phyloP scores from a whole-genome alignment of 2,113 vertebrate genomes.

The Callorhinus ursinus region DNA sequence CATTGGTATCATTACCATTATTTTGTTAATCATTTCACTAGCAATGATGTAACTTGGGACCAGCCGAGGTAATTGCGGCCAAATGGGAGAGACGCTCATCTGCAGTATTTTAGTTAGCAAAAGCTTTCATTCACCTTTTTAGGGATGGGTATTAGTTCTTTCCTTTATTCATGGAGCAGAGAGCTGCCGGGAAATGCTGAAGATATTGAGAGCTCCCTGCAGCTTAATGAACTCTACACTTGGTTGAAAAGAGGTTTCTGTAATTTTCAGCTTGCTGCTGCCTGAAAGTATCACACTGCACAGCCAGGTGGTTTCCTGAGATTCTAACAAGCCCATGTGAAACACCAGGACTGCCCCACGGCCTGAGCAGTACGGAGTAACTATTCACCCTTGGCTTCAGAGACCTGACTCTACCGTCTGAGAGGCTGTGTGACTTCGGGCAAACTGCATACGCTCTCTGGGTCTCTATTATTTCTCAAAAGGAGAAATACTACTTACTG shows the following conservation, averaged over 20 bases:
- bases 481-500: neutral
- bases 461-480: neutral
- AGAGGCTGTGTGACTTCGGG: neutral
- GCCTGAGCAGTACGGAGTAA: neutral
- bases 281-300: neutral
- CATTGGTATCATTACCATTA: constrained; percentile 61
- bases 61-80: constrained; percentile 60
- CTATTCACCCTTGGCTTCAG: neutral
- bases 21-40: constrained; percentile 76
- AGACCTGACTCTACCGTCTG: neutral
- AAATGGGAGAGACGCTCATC: constrained; percentile 42
- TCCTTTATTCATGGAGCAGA: neutral
- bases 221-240: constrained; percentile 61
- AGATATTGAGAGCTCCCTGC: constrained; percentile 52
- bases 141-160: neutral
- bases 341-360: neutral
- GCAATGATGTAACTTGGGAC: constrained; percentile 69
- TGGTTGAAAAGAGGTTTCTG: constrained; percentile 42
- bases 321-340: neutral
- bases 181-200: neutral
- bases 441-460: neutral
- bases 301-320: neutral
- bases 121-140: constrained; percentile 61
- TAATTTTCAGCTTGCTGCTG: constrained; percentile 52
- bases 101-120: constrained; percentile 43